These are phyloP conservation scores for Euura lappo DNA, from an alignment of 1,140 invertebrate genomes.

Conservation along the genomic window DNA sequence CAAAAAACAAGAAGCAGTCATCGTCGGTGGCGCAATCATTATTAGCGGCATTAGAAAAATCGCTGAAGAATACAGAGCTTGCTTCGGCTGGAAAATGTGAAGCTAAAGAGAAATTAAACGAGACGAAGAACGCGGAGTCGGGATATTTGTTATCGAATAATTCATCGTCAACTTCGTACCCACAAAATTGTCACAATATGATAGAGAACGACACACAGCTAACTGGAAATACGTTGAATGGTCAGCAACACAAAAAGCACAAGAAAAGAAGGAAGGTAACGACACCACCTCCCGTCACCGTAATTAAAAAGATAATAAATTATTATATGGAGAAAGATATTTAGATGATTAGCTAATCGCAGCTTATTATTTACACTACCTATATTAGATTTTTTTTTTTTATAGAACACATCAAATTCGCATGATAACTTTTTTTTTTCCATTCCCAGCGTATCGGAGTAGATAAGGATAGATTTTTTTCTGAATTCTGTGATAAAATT, in stretches of 20 bases:
- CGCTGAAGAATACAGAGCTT: constrained; percentile 46
- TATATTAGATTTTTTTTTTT: too few species aligned
- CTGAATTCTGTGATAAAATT: too few species aligned
- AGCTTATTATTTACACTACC: too few species aligned
- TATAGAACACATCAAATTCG: too few species aligned
- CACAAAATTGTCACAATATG: constrained; percentile 42
- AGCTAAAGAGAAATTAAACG: too few species aligned
- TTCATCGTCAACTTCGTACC: constrained; percentile 34
- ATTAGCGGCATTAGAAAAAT: constrained; percentile 52
- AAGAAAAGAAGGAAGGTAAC: constrained; percentile 57
- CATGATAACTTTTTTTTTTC: too few species aligned
- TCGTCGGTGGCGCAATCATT: constrained; percentile 42
- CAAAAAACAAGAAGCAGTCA: constrained; percentile 40
- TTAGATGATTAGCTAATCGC: neutral
- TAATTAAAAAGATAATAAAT: constrained; percentile 19
- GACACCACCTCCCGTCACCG: constrained; percentile 16
- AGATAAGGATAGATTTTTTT: too few species aligned
- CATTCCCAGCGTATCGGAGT: too few species aligned
- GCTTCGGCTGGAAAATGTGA: constrained; percentile 36
- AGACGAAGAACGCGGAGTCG: too few species aligned
- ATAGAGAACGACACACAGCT: constrained; percentile 47
- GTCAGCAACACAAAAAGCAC: constrained; percentile 53
- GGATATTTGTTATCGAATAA: constrained; percentile 38
- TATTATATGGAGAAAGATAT: neutral
- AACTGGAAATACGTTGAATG: constrained; percentile 47